Base-by-base conservation (phyloP, 2,797 vertebrate species). In the Enteromius unitaeniatus region DNA sequence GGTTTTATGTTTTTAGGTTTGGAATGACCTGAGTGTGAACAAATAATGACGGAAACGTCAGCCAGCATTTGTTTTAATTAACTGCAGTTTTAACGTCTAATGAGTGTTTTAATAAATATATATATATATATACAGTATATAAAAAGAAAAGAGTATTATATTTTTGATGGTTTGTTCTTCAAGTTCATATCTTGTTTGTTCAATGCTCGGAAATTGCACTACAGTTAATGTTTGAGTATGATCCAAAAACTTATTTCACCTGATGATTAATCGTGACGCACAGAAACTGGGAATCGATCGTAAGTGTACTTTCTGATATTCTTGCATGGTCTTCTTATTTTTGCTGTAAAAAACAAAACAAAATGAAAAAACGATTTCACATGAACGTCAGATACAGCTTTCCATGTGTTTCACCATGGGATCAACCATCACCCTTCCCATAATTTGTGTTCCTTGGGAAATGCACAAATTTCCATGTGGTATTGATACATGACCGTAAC, bases 191-290 rank as follows among this genome's bases (percentile, higher is more conserved):
- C 26, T 21, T 78, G 42, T 45, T 78, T 14, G 10, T 78, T 65
- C 26, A 65, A 21, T 78, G 19, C 40, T 58, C n/a, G 42, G 79
- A 81, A 70, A 62, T 64, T 73, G 79, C 79, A 81, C 79, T 62
- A 70, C 42, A 47, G 79, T 62, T 26, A 37, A 47, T 73, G 60
- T 28, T 42, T 76, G 67, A 81, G 17, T 72, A 9, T 81, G 26
- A 72, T 60, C 47, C 7, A 21, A 4, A 72, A 74, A 53, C 14
- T 2, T 3, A 51, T 45, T 6, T 65, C 28, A 49, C 60, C 70
- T 49, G 31, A 13, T n/a, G 51, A 26, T 69, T 68, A 34, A 37
- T 55, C 0, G 23, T 45, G 31, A 70, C 4, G 40, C 69, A 64
- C 13, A 80, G 65, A 70, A 55, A 49, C 26, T 6, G 70, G 45